phyloP scores from a whole-genome alignment of 37 sponge, comb jelly and placozoan species.

The Spongilla lacustris region DNA sequence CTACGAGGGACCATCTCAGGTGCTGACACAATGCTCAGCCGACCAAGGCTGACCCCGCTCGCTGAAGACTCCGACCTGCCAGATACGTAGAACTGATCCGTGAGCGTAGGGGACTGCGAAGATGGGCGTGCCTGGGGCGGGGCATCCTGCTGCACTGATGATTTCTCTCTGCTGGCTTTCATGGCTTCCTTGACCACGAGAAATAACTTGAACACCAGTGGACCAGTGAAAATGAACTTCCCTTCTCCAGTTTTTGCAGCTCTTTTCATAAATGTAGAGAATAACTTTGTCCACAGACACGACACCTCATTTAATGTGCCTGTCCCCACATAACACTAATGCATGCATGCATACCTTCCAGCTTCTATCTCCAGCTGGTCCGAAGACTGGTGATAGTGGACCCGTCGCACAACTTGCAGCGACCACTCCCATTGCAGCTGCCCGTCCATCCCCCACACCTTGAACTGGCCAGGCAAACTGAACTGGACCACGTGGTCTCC shows the following conservation, averaged over 20 bases:
- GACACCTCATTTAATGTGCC: no score
- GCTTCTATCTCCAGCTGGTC: conserved; percentile 67
- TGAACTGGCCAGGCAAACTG: conserved; percentile 5
- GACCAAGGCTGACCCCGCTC: background rate
- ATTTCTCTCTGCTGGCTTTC: background rate
- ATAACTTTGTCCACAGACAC: no score
- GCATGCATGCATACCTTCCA: conserved; percentile 39
- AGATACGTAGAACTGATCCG: background rate
- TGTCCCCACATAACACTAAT: no score
- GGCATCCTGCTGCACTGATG: background rate
- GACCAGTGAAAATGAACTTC: conserved; percentile 67
- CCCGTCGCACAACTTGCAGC: conserved; percentile 39
- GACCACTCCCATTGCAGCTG: conserved; percentile 49
- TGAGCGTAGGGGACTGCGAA: background rate
- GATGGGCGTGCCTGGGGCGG: background rate
- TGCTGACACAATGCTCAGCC: background rate
- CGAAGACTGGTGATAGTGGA: conserved; percentile 56
- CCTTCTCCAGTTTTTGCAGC: conserved; percentile 72
- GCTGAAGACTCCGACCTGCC: background rate
- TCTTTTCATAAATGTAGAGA: conserved; percentile 11
- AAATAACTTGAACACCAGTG: conserved; percentile 47
- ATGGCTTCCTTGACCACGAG: conserved; percentile 42
- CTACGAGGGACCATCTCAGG: background rate
- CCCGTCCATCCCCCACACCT: background rate
- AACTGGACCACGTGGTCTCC: conserved; percentile 58